These are phyloP conservation scores for Andrena bicolor DNA, from an alignment of 2,888 invertebrate genomes.

Conservation along the genomic window DNA sequence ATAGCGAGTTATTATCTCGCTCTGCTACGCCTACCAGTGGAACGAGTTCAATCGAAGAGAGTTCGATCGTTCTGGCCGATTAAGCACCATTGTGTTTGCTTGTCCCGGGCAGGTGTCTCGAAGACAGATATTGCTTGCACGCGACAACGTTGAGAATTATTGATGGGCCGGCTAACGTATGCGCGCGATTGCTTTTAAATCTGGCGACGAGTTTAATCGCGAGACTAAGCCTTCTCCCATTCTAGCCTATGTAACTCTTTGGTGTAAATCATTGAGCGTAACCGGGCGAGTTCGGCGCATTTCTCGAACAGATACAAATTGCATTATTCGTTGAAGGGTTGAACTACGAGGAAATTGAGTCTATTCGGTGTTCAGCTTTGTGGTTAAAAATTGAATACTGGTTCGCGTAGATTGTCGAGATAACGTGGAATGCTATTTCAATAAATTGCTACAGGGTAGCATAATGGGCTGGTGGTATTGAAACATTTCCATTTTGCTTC, in stretches of 20 bases:
- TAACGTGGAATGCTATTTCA: too few species aligned
- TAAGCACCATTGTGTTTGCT: conserved; percentile 59
- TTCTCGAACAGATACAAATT: not conserved
- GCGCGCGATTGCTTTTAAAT: conserved; percentile 24
- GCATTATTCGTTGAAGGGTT: not conserved
- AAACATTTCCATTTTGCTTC: too few species aligned
- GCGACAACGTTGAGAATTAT: conserved; percentile 58
- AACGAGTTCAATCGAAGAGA: conserved; percentile 49
- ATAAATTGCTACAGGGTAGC: too few species aligned
- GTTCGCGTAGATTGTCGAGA: too few species aligned
- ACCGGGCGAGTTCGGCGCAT: not conserved
- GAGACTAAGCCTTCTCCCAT: conserved; percentile 5
- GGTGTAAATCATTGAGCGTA: not conserved
- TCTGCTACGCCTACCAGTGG: conserved; percentile 57
- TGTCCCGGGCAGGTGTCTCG: conserved; percentile 57
- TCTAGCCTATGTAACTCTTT: not conserved
- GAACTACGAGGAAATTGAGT: not conserved
- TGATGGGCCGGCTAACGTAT: conserved; percentile 18
- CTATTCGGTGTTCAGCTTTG: not conserved
- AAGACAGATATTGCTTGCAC: conserved; percentile 61
- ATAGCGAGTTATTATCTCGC: conserved; percentile 58
- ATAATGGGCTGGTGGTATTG: too few species aligned
- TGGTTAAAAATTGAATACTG: too few species aligned
- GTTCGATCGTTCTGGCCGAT: conserved; percentile 65
- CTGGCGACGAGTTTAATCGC: conserved; percentile 24